Evolutionary conservation across 2,113 vertebrate genomes (phyloP).

Genomic region (Passer montanus): DNA sequence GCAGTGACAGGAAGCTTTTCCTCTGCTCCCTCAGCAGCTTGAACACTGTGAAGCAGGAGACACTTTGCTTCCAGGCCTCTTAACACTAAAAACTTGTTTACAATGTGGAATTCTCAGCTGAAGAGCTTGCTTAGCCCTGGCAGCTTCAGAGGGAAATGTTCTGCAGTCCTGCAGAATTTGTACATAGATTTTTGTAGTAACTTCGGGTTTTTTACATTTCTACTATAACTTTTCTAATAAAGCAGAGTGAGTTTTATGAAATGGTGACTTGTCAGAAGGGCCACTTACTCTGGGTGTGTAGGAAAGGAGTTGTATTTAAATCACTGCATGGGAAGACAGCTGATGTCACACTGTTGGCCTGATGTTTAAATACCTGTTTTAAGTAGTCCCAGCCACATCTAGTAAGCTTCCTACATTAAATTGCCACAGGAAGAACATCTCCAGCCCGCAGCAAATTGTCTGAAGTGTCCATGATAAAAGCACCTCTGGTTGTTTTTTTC

Average conservation of each 20-base stretch:
- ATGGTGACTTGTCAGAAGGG: not conserved
- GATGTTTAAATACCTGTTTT: not conserved
- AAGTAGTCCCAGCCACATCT: not conserved
- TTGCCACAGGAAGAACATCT: not conserved
- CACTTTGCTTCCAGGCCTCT: not conserved
- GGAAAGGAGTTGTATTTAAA: not conserved
- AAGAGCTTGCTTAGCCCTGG: not conserved
- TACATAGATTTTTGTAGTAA: slow-evolving; percentile 35
- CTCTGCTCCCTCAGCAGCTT: not conserved
- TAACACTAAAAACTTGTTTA: slow-evolving; percentile 37
- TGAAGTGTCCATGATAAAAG: not conserved
- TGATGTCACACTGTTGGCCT: not conserved
- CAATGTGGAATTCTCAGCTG: not conserved
- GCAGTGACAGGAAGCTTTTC: not conserved
- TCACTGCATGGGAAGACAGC: not conserved
- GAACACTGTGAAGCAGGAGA: not conserved
- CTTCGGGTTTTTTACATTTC: not conserved
- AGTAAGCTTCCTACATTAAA: not conserved
- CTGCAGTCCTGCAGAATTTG: not conserved
- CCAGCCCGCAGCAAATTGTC: not conserved
- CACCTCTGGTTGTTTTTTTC: not conserved
- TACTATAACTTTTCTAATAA: slow-evolving; percentile 62
- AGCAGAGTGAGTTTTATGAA: slow-evolving; percentile 9
- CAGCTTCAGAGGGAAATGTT: not conserved
- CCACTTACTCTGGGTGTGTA: accelerated